These are phyloP conservation scores for Clanis bilineata DNA, from an alignment of 2,888 invertebrate species.

Conservation along the genomic window DNA sequence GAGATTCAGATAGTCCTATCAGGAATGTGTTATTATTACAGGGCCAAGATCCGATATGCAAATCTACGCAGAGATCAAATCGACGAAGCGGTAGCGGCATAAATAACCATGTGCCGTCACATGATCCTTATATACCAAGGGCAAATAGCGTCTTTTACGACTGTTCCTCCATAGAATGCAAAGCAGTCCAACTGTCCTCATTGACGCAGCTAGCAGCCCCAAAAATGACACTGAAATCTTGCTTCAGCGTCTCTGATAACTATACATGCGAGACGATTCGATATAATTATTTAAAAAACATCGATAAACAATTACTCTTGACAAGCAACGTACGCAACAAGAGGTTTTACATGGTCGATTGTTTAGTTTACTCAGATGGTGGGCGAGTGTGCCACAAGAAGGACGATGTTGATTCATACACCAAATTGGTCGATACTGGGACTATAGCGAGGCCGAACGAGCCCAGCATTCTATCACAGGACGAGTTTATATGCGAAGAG, in stretches of 20 bases:
- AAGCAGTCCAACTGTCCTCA: conserved; percentile 45
- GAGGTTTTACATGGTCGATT: conserved; percentile 64
- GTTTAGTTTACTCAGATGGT: conserved; percentile 61
- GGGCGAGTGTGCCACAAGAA: conserved; percentile 66
- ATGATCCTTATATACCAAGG: conserved; percentile 69
- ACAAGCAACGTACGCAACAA: conserved; percentile 52
- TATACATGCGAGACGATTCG: conserved; percentile 57
- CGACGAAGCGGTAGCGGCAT: conserved; percentile 36
- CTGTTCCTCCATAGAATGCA: conserved; percentile 53
- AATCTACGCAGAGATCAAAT: conserved; percentile 31
- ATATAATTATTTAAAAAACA: conserved; percentile 60
- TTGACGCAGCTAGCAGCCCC: conserved; percentile 55
- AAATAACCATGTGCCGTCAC: conserved; percentile 47
- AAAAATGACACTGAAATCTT: conserved; percentile 45
- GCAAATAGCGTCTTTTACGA: conserved; percentile 49
- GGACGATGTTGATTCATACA: conserved; percentile 47
- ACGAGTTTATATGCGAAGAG: conserved; percentile 71
- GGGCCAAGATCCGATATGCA: conserved; percentile 52
- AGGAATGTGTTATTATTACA: conserved; percentile 39
- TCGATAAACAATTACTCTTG: conserved; percentile 65
- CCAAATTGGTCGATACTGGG: conserved; percentile 58
- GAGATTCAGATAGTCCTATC: not conserved
- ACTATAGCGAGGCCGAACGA: conserved; percentile 58
- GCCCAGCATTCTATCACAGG: conserved; percentile 56
- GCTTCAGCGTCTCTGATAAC: conserved; percentile 40